Evolutionary conservation across 2,113 vertebrate genomes (phyloP).

Genomic region (Thamnaconus septentrionalis): DNA sequence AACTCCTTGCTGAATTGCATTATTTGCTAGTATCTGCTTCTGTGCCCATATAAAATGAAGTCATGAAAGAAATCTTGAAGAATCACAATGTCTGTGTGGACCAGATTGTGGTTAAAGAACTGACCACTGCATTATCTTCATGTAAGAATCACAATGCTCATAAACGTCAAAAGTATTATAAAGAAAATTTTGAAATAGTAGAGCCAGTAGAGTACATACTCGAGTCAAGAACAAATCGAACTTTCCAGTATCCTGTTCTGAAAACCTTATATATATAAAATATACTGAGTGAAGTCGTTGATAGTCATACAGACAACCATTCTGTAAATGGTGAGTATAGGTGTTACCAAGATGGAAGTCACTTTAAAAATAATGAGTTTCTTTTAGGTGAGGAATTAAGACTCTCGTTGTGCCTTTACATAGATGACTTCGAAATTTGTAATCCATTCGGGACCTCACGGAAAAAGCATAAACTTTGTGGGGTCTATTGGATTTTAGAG

Average conservation of each 20-base stretch:
- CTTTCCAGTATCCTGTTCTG: slow-evolving; percentile 15
- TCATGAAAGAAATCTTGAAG: slow-evolving; percentile 2
- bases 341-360: not conserved
- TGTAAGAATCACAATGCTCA: too few species aligned
- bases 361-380: slow-evolving; percentile 8
- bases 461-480: slow-evolving; percentile 10
- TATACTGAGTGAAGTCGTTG: slow-evolving; percentile 3
- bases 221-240: slow-evolving; percentile 5
- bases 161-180: slow-evolving; percentile 5
- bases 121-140: not conserved
- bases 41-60: slow-evolving; percentile 4
- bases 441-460: slow-evolving; percentile 9
- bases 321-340: not conserved
- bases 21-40: slow-evolving; percentile 1
- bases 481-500: slow-evolving; percentile 7
- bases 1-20: slow-evolving; percentile 1
- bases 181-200: not conserved
- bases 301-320: not conserved
- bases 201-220: slow-evolving; percentile 23
- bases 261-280: not conserved
- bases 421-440: slow-evolving; percentile 3
- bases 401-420: not conserved
- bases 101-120: slow-evolving; percentile 7
- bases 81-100: slow-evolving; percentile 4
- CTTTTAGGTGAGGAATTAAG: not conserved